A percentile compares a stretch with the other conserved stretches of the same genome.
Conservation (phyloP, 2,797 vertebrate species). For the Trichosurus vulpecula region DNA sequence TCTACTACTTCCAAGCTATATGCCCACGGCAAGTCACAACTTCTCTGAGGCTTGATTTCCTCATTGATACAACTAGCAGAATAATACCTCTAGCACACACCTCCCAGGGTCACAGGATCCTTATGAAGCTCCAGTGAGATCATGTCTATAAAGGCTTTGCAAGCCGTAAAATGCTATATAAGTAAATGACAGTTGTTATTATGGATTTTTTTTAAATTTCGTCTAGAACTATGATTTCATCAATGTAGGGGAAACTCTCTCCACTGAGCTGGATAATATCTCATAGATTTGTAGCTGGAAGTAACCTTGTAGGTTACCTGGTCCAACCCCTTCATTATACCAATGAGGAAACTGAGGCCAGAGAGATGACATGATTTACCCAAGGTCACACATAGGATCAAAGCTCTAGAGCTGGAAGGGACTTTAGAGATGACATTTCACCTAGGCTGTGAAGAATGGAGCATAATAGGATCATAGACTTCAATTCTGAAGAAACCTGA, state of each 20-base stretch:
- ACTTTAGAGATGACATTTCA: neutral
- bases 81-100: neutral
- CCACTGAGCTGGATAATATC: neutral
- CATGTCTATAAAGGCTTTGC: neutral
- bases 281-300: neutral
- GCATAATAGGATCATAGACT: no score
- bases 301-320: neutral
- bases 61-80: neutral
- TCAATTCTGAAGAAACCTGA: no score
- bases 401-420: neutral
- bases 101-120: neutral
- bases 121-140: neutral
- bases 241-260: neutral
- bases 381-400: neutral
- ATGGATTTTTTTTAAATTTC: neutral
- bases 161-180: neutral
- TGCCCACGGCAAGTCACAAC: neutral
- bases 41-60: neutral
- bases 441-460: no score
- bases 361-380: neutral
- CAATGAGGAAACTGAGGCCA: neutral
- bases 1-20: neutral
- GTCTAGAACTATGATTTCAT: neutral
- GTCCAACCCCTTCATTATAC: neutral
- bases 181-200: neutral